Conservation (phyloP, 2,888 invertebrate genomes). For the Megamerina dolium region DNA sequence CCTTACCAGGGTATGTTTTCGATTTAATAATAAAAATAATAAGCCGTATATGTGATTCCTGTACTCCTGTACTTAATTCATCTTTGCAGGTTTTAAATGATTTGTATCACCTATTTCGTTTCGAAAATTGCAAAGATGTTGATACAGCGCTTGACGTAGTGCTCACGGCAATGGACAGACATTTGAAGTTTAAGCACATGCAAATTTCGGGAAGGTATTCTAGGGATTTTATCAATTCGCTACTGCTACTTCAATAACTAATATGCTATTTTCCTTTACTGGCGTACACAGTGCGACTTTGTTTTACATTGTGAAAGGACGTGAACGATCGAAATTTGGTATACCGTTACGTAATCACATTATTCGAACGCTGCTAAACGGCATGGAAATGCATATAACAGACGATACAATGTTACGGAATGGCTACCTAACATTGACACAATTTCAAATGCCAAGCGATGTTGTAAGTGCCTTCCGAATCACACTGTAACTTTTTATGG, state of each 20-base stretch:
- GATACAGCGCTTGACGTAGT: conserved; percentile 74
- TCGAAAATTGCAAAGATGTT: conserved; percentile 71
- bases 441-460: conserved; percentile 91
- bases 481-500: neutral
- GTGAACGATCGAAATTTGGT: conserved; percentile 68
- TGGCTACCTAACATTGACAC: conserved; percentile 89
- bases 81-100: conserved; percentile 73
- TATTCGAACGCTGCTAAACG: conserved; percentile 76
- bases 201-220: conserved; percentile 83
- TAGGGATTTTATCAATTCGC: neutral
- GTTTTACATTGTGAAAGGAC: conserved; percentile 90
- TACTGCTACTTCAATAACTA: neutral
- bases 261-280: neutral
- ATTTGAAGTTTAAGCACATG: conserved; percentile 79
- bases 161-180: conserved; percentile 83
- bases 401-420: conserved; percentile 95
- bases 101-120: conserved; percentile 79
- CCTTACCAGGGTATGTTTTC: conserved; percentile 52
- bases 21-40: neutral
- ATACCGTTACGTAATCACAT: conserved; percentile 71
- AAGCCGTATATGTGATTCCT: neutral
- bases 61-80: neutral
- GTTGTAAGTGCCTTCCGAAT: conserved; percentile 57
- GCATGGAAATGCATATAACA: conserved; percentile 77
- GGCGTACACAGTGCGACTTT: conserved; percentile 69